Evolutionary conservation across 2,888 invertebrate genomes (phyloP).

Genomic region (Melieria crassipennis): DNA sequence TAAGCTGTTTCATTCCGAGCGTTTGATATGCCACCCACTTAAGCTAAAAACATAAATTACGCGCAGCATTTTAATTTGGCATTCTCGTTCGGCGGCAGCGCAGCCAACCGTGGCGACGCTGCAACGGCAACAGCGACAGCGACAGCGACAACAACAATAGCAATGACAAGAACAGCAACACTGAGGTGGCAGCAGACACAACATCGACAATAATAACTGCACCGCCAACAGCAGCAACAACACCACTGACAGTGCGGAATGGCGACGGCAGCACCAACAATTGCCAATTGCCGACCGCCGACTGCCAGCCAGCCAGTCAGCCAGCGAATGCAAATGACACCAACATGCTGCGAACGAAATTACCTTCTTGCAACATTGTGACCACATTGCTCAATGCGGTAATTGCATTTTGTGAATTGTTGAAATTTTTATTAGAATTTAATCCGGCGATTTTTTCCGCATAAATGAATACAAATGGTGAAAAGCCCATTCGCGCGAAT

Average conservation of each 20-base stretch:
- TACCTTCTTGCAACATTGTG: constrained; percentile 34
- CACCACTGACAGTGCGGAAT: constrained; percentile 1
- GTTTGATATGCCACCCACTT: constrained; percentile 36
- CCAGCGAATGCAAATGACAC: constrained; percentile 36
- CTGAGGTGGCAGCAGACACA: not conserved
- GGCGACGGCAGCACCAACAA: not conserved
- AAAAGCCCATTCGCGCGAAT: not conserved
- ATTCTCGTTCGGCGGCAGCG: constrained; percentile 7
- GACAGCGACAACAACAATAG: constrained; percentile 13
- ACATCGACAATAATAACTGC: not conserved
- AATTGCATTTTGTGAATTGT: constrained; percentile 37
- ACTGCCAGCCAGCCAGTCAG: constrained; percentile 8
- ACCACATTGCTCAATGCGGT: constrained; percentile 32
- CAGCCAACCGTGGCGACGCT: constrained; percentile 9
- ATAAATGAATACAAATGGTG: constrained; percentile 19
- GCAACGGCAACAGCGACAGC: not conserved
- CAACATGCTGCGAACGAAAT: constrained; percentile 36
- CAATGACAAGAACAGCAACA: constrained; percentile 2
- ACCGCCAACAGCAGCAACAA: not conserved
- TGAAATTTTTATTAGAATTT: constrained; percentile 36
- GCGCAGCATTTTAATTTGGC: constrained; percentile 30
- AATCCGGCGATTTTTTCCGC: constrained; percentile 25
- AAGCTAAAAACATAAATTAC: constrained; percentile 29
- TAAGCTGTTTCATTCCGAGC: constrained; percentile 9
- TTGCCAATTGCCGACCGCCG: constrained; percentile 7